Percentiles rank a stretch among this genome's conserved stretches.
Evolutionary conservation across 2,797 vertebrate genomes (phyloP).

Genomic region (Psittacula echo): DNA sequence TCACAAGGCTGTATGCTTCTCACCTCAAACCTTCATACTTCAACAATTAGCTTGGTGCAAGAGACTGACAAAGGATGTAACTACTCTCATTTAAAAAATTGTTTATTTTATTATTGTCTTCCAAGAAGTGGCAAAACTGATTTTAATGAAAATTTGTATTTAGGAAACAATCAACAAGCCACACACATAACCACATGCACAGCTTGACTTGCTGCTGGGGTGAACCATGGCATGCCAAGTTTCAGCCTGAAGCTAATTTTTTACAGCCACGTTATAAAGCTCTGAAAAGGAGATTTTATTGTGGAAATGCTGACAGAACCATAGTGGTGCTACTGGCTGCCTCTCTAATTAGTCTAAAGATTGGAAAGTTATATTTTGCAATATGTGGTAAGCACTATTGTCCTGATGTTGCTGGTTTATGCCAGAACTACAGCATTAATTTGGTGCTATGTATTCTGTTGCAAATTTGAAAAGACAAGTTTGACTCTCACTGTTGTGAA

Average conservation of each 20-base stretch:
- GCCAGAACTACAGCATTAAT: constrained; percentile 54
- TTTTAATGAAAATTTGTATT: constrained; percentile 76
- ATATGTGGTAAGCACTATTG: constrained; percentile 58
- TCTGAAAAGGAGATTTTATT: constrained; percentile 78
- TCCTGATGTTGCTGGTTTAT: constrained; percentile 46
- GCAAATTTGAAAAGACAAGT: constrained; percentile 27
- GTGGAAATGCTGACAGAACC: constrained; percentile 81
- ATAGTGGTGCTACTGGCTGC: constrained; percentile 74
- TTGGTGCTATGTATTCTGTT: constrained; percentile 37
- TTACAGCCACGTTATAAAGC: constrained; percentile 80
- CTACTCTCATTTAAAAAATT: background rate
- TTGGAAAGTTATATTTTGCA: constrained; percentile 75
- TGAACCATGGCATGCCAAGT: constrained; percentile 63
- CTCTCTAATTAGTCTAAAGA: constrained; percentile 81
- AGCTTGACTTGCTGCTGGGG: constrained; percentile 64
- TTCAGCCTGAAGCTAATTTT: constrained; percentile 79
- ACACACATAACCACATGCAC: constrained; percentile 48
- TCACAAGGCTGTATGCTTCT: background rate
- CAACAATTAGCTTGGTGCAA: background rate
- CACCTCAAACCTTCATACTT: background rate
- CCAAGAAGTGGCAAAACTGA: constrained; percentile 66
- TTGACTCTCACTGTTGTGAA: constrained; percentile 44
- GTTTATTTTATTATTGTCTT: constrained; percentile 73
- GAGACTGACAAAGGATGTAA: background rate
- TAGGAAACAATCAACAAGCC: constrained; percentile 73